Base-by-base conservation (phyloP, 2,797 vertebrate genomes). In the Melanotaenia maccullochi region DNA sequence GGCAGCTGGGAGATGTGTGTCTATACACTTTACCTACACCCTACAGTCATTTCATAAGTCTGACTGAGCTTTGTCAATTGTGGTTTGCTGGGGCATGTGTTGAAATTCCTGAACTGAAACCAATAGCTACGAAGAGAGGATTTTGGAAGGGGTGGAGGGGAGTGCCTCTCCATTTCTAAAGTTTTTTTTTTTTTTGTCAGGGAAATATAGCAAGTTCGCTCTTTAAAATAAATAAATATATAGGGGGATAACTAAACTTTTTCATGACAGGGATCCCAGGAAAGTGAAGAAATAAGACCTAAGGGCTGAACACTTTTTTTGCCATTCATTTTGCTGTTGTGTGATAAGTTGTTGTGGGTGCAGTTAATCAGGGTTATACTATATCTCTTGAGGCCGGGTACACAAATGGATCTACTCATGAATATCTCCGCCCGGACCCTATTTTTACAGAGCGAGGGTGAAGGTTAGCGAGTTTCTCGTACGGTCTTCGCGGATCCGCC, bases 21-120 rank as follows among this genome's bases (percentile, higher is more conserved):
- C 75, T 74, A 11, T 52, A 71, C 65, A 73, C 67, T 78, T 84
- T 75, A 86, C 88, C 79, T 83, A 71, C 76, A 89, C 40, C 85
- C 86, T 88, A 2, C 74, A 88, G 88, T 85, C 81, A 81, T 91
- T 93, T 89, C 90, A 87, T 85, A 85, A 92, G 83, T 78, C 73
- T 79, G 81, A 80, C 85, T 78, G 85, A 86, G 85, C 78, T 86
- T 87, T 89, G 89, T 86, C 91, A 84, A 42, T 81, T 88, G 83
- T 83, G 92, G 88, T 85, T 77, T 93, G 90, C 90, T 80, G 78
- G 82, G 91, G 84, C 92, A 87, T 90, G 92, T 89, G 91, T 87
- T 84, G 88, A 86, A 90, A 93, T 93, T 93, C 92, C 89, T 93
- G 68, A 87, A 81, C 81, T 87, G 83, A 90, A 91, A 89, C 85